These are phyloP conservation scores for Pocillopora grandis DNA, from an alignment of 92 coral and sea anemone species.

Conservation along the genomic window DNA sequence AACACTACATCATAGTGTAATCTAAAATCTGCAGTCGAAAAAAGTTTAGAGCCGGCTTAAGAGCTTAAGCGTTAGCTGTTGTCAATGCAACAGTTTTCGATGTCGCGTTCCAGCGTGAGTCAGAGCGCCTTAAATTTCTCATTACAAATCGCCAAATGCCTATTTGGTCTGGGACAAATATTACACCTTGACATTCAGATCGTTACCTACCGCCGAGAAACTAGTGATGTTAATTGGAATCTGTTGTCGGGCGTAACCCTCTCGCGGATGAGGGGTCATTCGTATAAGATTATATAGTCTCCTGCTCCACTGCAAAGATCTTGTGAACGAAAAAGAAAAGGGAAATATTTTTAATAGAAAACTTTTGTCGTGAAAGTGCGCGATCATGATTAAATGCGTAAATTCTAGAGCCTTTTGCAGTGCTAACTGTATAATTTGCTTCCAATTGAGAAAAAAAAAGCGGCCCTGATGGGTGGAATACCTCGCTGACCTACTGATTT, in stretches of 20 bases:
- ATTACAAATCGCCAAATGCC: neutral
- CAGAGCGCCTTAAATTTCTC: neutral
- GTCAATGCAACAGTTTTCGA: no score
- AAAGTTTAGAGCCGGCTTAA: neutral
- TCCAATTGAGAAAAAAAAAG: neutral
- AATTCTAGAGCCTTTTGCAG: neutral
- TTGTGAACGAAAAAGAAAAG: no score
- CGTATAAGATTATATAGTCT: no score
- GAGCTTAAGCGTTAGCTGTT: no score
- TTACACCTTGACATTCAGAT: neutral
- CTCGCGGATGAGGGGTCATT: no score
- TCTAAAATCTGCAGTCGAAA: neutral
- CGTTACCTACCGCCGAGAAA: neutral
- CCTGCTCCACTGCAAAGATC: no score
- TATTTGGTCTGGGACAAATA: neutral
- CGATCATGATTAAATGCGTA: no score
- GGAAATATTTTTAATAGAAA: no score
- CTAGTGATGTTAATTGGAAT: neutral
- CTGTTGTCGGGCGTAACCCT: neutral
- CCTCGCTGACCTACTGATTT: no score
- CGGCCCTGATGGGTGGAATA: neutral
- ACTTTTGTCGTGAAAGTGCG: no score
- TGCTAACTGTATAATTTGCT: neutral
- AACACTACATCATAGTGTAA: neutral
- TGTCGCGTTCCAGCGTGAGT: neutral